phyloP scores from a whole-genome alignment of 2,113 vertebrate genomes.

The Cephalopterus ornatus region DNA sequence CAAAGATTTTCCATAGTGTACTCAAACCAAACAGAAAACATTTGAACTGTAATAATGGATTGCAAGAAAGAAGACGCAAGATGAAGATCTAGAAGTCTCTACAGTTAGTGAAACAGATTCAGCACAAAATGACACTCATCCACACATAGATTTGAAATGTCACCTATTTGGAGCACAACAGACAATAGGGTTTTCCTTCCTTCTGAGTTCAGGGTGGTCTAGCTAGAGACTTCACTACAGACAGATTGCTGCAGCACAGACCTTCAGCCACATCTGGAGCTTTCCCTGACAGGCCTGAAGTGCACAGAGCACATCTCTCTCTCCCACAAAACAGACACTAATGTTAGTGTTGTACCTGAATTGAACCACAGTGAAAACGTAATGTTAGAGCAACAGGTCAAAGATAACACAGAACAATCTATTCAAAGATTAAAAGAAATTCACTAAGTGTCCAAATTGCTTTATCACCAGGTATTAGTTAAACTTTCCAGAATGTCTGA shows the following conservation, averaged over 20 bases:
- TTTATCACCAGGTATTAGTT: neutral
- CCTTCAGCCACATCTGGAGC: neutral
- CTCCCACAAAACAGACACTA: neutral
- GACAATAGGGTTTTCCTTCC: neutral
- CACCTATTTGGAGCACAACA: neutral
- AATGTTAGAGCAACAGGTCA: neutral
- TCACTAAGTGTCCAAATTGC: neutral
- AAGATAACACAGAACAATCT: neutral
- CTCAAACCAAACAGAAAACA: neutral
- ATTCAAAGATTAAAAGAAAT: neutral
- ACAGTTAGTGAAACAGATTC: neutral
- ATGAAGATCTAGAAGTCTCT: neutral
- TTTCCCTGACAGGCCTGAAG: neutral
- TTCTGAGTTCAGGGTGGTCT: neutral
- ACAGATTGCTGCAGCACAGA: neutral
- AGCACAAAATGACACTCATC: neutral
- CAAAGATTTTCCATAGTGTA: neutral
- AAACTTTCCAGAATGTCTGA: neutral
- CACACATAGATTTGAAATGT: neutral
- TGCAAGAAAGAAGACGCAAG: neutral
- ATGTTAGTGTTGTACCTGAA: neutral
- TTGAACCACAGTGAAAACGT: neutral
- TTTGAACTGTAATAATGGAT: neutral
- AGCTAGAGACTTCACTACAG: neutral
- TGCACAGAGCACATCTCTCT: neutral